Evolutionary conservation across 2,888 invertebrate species (phyloP), one percentile per base, ranked within the genome.

Genomic region (Caenorhabditis panamensis): DNA sequence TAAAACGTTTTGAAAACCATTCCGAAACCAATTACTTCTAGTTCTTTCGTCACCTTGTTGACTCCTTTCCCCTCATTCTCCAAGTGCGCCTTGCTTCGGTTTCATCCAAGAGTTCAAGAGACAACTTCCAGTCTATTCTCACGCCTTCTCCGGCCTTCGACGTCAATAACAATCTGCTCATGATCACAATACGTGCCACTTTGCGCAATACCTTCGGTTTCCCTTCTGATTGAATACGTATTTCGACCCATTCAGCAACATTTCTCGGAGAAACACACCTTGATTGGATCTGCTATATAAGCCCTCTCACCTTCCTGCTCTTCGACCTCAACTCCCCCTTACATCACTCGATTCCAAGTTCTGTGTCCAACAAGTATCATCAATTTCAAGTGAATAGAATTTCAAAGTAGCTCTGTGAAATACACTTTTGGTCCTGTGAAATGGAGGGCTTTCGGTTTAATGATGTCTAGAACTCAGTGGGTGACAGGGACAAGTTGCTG

Each of bases 11-110:
- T 6, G 3, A 20, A 53, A 26, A 53, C 53, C 24, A 53, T 53
- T 53, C 53, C 24, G 18, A 53, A 53, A 53, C 24, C 53, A 53
- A 53, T 53, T 53, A 53, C 51, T 20, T 24, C n/a, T 9, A 31
- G 5, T 9, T 31, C 31, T 9, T 31, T 31, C 31, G 4, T 9
- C 31, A 6, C 9, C 31, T 31, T 31, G 9, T 31, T 31, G n/a
- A n/a, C n/a, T 8, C 36, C 36, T 16, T 41, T 13, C 13, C 47
- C 18, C 44, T 1, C n/a, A n/a, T 26, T n/a, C 26, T 8, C 5
- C n/a, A 1, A 28, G 26, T 47, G 6, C 2, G 11, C n/a, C n/a
- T n/a, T 16, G 41, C 16, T 41, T 41, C 41, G 37, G 37, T 20
- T 24, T 56, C 28, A 26, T 58, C 26, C 54, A 20, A 20, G 11